Percentiles rank a stretch among this genome's conserved stretches.
Conservation (phyloP, 2,888 invertebrate species). For the Hesperia comma region DNA sequence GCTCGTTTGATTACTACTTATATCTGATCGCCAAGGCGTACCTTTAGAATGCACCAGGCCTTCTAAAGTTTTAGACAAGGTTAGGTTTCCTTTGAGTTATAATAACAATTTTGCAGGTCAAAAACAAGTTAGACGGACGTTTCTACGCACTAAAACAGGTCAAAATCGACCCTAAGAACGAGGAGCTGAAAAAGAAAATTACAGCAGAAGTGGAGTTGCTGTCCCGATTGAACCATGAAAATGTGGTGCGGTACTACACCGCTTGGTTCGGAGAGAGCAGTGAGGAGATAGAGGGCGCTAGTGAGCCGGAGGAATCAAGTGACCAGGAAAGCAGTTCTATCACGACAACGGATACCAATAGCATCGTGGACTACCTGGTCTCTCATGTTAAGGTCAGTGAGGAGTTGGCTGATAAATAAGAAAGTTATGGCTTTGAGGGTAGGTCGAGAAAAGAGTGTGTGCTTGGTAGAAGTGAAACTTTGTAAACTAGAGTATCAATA, state of each 20-base stretch:
- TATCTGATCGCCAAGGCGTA: too few species aligned
- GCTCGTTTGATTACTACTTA: too few species aligned
- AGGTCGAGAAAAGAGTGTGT: constrained; percentile 43
- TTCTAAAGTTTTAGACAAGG: too few species aligned
- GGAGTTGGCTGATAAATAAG: too few species aligned
- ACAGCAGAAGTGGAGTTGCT: constrained; percentile 97
- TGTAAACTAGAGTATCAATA: too few species aligned
- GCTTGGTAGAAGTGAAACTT: background rate
- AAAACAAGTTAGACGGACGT: constrained; percentile 96
- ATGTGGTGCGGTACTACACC: constrained; percentile 98
- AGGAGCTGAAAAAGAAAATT: constrained; percentile 94
- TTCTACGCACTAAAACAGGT: constrained; percentile 98
- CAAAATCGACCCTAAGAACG: constrained; percentile 92
- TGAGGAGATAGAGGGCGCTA: constrained; percentile 36
- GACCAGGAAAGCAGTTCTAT: constrained; percentile 51
- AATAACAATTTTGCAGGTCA: constrained; percentile 83
- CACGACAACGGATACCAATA: constrained; percentile 54
- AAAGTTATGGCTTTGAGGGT: too few species aligned
- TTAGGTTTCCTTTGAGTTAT: too few species aligned
- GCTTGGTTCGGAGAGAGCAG: constrained; percentile 96
- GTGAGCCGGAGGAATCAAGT: constrained; percentile 49
- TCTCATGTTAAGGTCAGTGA: constrained; percentile 81
- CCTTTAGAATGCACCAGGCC: too few species aligned
- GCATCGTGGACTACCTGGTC: constrained; percentile 76
- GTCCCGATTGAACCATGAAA: constrained; percentile 97